Evolutionary conservation across 2,888 invertebrate genomes (phyloP).

Genomic region (Agrochola macilenta): DNA sequence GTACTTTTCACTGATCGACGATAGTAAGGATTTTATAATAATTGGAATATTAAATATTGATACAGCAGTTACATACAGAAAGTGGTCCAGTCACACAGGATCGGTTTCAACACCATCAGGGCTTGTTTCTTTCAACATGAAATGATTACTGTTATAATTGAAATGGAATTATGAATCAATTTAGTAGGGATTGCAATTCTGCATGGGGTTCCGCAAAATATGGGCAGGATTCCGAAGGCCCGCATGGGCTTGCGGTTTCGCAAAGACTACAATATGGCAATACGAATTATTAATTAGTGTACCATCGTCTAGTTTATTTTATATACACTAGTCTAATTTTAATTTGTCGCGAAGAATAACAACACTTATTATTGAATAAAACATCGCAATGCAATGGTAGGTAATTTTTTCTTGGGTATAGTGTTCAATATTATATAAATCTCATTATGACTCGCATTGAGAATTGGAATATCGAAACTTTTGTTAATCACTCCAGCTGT

Average conservation of each 20-base stretch:
- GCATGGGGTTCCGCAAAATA: neutral
- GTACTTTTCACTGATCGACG: constrained; percentile 20
- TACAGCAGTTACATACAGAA: constrained; percentile 39
- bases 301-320: neutral
- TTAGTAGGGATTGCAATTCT: constrained; percentile 14
- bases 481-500: neutral
- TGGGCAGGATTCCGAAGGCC: neutral
- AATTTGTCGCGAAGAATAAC: neutral
- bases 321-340: too few species aligned
- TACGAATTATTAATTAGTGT: neutral
- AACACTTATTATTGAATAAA: neutral
- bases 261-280: neutral
- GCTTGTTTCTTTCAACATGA: constrained; percentile 35
- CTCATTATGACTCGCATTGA: neutral
- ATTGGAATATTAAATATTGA: constrained; percentile 49
- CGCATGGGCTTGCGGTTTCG: neutral
- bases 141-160: constrained; percentile 31
- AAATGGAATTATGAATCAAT: constrained; percentile 20
- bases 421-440: neutral
- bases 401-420: neutral
- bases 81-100: constrained; percentile 41
- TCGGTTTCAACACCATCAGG: constrained; percentile 27
- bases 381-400: too few species aligned
- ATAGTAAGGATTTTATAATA: constrained; percentile 27
- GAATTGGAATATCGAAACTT: neutral